Conservation (phyloP, 2,888 invertebrate species). For the Strigamia maritima region DNA sequence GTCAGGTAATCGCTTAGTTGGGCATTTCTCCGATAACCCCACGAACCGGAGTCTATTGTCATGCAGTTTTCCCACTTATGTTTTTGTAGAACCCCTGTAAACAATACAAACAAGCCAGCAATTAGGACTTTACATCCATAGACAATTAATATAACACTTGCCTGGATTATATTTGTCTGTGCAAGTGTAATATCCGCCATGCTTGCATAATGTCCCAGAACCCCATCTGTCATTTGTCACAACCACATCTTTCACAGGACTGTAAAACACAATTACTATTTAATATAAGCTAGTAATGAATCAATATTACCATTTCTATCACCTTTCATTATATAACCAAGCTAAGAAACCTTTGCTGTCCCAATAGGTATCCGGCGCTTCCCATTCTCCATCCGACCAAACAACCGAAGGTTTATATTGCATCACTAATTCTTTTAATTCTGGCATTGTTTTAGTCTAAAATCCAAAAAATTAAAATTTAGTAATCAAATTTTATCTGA, state of each 20-base stretch:
- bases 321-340: constrained; percentile 89
- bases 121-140: no score
- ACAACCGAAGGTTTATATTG: constrained; percentile 65
- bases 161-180: constrained; percentile 78
- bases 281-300: no score
- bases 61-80: constrained; percentile 97
- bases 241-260: constrained; percentile 72
- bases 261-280: constrained; percentile 47
- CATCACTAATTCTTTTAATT: constrained; percentile 48
- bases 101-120: not conserved
- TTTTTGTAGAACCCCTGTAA: constrained; percentile 60
- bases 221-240: constrained; percentile 97
- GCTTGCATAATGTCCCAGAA: constrained; percentile 68
- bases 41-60: constrained; percentile 80
- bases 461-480: no score
- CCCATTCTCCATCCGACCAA: constrained; percentile 97
- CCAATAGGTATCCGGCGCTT: constrained; percentile 78
- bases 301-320: not conserved
- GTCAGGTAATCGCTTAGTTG: constrained; percentile 65
- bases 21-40: constrained; percentile 79
- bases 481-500: constrained; percentile 49
- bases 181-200: constrained; percentile 87
- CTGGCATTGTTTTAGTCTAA: constrained; percentile 41
- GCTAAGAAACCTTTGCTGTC: constrained; percentile 76
- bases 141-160: no score